phyloP scores from a whole-genome alignment of 2,888 invertebrate species.

The Thecocarcelia acutangulata region DNA sequence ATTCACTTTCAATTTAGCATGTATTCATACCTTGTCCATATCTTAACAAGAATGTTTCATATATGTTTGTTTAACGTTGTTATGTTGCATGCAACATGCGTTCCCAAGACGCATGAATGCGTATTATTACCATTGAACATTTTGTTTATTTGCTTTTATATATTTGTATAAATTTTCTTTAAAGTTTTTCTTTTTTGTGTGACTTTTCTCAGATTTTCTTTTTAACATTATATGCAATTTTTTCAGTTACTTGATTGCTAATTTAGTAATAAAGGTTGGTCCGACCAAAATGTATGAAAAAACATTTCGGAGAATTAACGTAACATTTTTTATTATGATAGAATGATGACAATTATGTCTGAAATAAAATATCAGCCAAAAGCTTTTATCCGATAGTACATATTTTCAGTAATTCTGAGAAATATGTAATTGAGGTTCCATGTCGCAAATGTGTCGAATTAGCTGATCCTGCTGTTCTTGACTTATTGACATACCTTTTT shows the following conservation, averaged over 20 bases:
- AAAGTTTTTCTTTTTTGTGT: constrained; percentile 36
- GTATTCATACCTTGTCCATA: constrained; percentile 11
- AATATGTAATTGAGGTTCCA: no score
- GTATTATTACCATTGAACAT: constrained; percentile 41
- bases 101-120: constrained; percentile 62
- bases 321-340: no score
- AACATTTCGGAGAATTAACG: no score
- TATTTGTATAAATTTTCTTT: constrained; percentile 15
- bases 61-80: constrained; percentile 22
- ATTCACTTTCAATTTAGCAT: background rate
- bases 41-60: constrained; percentile 24
- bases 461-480: no score
- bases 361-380: no score
- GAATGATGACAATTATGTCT: no score
- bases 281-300: no score
- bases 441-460: no score
- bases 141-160: constrained; percentile 25
- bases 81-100: constrained; percentile 63
- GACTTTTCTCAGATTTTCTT: constrained; percentile 28
- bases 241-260: background rate
- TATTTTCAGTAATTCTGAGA: no score
- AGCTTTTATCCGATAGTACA: no score
- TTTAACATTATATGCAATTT: background rate
- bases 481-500: no score
- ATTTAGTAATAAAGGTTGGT: background rate